phyloP scores from a whole-genome alignment of 2,113 vertebrate genomes.

The Trogon melanurus region DNA sequence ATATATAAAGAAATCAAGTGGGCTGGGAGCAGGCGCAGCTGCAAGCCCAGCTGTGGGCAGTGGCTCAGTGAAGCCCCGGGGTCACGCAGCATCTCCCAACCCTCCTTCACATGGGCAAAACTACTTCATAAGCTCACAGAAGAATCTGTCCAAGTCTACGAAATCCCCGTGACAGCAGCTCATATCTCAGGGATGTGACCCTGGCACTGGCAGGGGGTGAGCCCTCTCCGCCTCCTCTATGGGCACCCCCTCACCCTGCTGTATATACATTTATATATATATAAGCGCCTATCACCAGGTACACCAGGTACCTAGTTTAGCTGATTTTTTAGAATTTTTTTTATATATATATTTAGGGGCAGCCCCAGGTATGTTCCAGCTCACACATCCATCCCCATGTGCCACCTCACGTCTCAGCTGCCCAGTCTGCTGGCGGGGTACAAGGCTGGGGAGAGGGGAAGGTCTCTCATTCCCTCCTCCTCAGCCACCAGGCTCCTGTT shows the following conservation, averaged over 20 bases:
- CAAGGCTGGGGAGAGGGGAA: background rate
- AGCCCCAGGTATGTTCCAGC: background rate
- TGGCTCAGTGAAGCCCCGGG: rapidly evolving
- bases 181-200: background rate
- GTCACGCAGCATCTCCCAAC: background rate
- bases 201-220: background rate
- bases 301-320: background rate
- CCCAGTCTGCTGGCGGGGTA: background rate
- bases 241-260: background rate
- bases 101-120: rapidly evolving
- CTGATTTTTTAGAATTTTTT: background rate
- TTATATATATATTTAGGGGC: background rate
- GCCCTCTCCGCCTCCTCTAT: rapidly evolving
- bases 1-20: background rate
- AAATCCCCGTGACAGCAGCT: background rate
- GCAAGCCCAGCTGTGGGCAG: rapidly evolving
- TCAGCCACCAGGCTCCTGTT: background rate
- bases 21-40: background rate
- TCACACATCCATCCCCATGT: rapidly evolving
- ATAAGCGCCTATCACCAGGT: no score
- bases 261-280: no score
- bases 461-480: background rate
- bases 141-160: background rate
- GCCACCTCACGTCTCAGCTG: rapidly evolving
- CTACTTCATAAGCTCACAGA: background rate